These are phyloP conservation scores for Ageneiosus marmoratus DNA, from an alignment of 2,113 vertebrate species.

Conservation along the genomic window DNA sequence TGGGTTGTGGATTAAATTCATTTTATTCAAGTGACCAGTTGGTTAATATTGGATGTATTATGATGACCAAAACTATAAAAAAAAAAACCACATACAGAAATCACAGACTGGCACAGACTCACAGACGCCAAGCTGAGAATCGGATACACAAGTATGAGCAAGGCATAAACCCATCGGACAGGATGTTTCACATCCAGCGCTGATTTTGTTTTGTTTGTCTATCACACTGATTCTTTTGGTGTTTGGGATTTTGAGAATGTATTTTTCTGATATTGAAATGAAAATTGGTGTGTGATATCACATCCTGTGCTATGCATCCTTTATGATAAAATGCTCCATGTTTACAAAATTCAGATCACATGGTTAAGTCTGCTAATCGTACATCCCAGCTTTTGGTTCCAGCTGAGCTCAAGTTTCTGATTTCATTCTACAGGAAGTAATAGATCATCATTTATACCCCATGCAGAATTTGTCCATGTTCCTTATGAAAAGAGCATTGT, in stretches of 20 bases:
- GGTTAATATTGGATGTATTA: neutral
- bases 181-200: neutral
- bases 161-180: neutral
- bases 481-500: neutral
- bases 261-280: neutral
- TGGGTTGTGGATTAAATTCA: neutral
- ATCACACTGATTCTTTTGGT: neutral
- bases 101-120: neutral
- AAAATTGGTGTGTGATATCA: neutral
- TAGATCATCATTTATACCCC: neutral
- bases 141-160: neutral
- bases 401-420: neutral
- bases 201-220: neutral
- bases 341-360: neutral
- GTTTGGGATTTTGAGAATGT: neutral
- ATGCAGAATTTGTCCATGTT: neutral
- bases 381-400: slow-evolving; percentile 19
- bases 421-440: neutral
- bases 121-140: neutral
- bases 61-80: neutral
- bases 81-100: neutral
- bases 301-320: neutral
- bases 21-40: neutral
- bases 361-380: neutral
- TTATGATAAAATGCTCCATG: neutral